phyloP scores from a whole-genome alignment of 2,797 vertebrate genomes.

The Nasua narica region DNA sequence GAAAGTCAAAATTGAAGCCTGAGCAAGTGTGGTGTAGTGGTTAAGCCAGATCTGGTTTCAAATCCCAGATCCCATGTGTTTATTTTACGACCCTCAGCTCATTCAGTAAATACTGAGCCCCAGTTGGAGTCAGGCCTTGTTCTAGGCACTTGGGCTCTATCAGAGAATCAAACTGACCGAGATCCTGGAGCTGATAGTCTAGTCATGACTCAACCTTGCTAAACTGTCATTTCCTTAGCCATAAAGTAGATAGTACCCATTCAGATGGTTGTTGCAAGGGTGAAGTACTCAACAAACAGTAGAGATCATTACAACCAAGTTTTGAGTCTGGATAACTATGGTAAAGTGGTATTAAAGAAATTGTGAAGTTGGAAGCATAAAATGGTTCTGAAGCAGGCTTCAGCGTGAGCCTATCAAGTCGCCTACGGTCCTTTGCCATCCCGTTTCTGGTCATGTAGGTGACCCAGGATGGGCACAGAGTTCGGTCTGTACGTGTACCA shows the following conservation, averaged over 20 bases:
- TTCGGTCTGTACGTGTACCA: neutral
- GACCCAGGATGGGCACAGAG: neutral
- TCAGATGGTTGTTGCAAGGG: neutral
- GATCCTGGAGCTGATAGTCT: neutral
- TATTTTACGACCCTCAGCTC: neutral
- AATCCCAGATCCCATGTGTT: neutral
- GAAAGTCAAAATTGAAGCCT: neutral
- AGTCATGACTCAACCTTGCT: neutral
- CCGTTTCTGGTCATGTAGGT: neutral
- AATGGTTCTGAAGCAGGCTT: neutral
- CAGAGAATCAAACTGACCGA: neutral
- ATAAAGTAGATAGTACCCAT: neutral
- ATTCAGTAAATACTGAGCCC: neutral
- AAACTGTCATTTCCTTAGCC: neutral
- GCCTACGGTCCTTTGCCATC: neutral
- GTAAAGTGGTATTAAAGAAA: neutral
- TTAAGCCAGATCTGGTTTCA: neutral
- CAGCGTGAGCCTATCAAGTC: neutral
- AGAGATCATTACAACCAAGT: neutral
- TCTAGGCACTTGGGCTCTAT: neutral
- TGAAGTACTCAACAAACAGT: neutral
- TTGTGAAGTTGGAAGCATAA: neutral
- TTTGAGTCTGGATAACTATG: neutral
- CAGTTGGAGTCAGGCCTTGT: neutral
- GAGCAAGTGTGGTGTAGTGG: neutral